Evolutionary conservation across 2,888 invertebrate genomes (phyloP), one percentile per base, ranked within the genome.

Genomic region (Drosophila mimica): DNA sequence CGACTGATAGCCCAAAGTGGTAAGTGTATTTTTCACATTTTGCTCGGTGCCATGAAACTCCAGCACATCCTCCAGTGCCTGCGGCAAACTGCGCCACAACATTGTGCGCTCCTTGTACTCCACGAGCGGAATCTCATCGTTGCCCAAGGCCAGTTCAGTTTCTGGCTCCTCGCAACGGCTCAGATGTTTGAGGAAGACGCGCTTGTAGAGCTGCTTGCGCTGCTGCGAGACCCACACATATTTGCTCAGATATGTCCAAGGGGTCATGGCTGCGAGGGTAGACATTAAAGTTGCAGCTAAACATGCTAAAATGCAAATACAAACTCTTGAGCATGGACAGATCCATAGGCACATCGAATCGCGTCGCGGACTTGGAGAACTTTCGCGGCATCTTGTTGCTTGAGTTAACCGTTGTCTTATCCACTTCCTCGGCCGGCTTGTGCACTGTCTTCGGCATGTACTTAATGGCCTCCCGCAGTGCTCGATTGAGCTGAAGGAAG

Each of bases 321-420:
- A 28, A 20, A 85, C 86, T 76, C 43, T 79, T 83, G 0, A 96
- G 92, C 68, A 93, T 93, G 54, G 93, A 92, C 60, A 95, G 94
- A 85, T 96, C 95, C 72, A 97, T 94, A 0, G 97, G 96, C 60
- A 97, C 93, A 77, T 96, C 95, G 91, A 97, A 97, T 77, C 96
- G 94, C 0, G 96, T 96, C 75, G 95, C 96, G 46, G 95, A 95
- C 48, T 97, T 94, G 0, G 96, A 95, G 92, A 97, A 97, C n/a
- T 96, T 95, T 53, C 97, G 93, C 0, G 97, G 97, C 78, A 96
- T 94, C 79, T 95, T 95, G 20, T 79, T 77, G 4, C 87, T 87
- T 4, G 70, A 72, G 52, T 76, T 82, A 25, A 81, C 74, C n/a
- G 85, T 68, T 4, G 85, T 59, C 36, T 87, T 89, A 20, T 91